Evolutionary conservation across 2,113 vertebrate species (phyloP).

Genomic region (Irena cyanogastra): DNA sequence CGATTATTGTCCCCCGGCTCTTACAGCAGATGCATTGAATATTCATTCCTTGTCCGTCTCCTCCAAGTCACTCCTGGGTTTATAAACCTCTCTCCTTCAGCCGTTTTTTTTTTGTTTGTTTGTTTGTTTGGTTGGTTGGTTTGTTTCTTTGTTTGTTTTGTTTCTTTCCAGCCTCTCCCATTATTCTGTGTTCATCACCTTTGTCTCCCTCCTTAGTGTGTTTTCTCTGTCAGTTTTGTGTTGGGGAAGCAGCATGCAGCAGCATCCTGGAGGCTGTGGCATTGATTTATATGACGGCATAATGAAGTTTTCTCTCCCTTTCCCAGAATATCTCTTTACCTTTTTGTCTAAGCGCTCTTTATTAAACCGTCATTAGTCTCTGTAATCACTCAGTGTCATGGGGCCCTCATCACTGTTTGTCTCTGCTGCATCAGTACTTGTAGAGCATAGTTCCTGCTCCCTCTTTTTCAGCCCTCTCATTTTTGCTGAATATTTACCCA

Average conservation of each 20-base stretch:
- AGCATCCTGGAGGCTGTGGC: background rate
- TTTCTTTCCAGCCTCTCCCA: background rate
- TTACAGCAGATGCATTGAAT: background rate
- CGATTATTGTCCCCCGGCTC: background rate
- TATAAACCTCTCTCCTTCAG: background rate
- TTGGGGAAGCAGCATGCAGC: background rate
- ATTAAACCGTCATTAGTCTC: background rate
- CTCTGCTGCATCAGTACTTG: background rate
- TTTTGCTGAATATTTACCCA: background rate
- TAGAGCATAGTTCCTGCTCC: background rate
- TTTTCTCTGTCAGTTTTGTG: background rate
- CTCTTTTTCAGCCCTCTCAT: background rate
- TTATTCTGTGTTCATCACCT: background rate
- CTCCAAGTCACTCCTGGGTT: background rate
- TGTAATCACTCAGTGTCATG: background rate
- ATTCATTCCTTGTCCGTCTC: background rate
- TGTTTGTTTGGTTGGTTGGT: background rate
- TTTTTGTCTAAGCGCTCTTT: background rate
- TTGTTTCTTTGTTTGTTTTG: background rate
- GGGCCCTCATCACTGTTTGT: background rate
- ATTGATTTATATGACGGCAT: background rate
- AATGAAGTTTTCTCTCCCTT: constrained; percentile 6
- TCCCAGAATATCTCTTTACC: background rate
- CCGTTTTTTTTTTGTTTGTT: too few relatives aligned
- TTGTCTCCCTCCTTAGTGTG: background rate